Evolutionary conservation across 2,888 invertebrate species (phyloP).

Genomic region (Noctua janthina): DNA sequence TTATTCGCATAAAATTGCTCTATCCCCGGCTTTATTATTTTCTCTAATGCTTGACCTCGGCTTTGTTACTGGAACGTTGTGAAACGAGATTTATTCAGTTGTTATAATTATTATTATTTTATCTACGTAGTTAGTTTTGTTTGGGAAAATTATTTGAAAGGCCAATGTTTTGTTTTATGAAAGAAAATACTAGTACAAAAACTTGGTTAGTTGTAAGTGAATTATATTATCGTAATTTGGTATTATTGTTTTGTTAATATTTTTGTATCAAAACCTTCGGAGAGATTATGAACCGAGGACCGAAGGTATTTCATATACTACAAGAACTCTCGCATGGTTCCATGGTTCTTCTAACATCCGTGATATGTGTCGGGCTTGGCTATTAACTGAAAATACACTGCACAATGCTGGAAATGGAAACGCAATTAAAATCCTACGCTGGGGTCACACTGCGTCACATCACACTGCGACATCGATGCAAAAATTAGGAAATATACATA

Average conservation of each 20-base stretch:
- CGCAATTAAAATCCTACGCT: constrained; percentile 9
- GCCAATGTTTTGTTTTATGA: constrained; percentile 5
- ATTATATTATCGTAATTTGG: neutral
- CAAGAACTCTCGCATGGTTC: neutral
- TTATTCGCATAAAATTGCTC: constrained; percentile 34
- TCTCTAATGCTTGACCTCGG: constrained; percentile 25
- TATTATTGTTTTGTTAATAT: neutral
- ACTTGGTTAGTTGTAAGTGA: neutral
- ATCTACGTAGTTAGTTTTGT: constrained; percentile 17
- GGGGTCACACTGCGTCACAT: neutral
- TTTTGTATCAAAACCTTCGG: neutral
- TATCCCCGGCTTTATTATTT: constrained; percentile 32
- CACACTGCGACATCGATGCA: neutral
- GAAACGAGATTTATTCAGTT: constrained; percentile 23
- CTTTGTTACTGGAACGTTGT: constrained; percentile 29
- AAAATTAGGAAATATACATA: neutral
- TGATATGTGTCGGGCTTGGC: neutral
- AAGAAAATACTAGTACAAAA: neutral
- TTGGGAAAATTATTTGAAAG: constrained; percentile 15
- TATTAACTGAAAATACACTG: constrained; percentile 14
- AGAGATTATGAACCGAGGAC: neutral
- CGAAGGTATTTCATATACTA: neutral
- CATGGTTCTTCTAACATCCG: neutral
- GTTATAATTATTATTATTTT: constrained; percentile 5
- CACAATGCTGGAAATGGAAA: constrained; percentile 1